These are phyloP conservation scores for Dicerorhinus sumatrensis DNA, from an alignment of 2,113 vertebrate genomes.

Conservation along the genomic window DNA sequence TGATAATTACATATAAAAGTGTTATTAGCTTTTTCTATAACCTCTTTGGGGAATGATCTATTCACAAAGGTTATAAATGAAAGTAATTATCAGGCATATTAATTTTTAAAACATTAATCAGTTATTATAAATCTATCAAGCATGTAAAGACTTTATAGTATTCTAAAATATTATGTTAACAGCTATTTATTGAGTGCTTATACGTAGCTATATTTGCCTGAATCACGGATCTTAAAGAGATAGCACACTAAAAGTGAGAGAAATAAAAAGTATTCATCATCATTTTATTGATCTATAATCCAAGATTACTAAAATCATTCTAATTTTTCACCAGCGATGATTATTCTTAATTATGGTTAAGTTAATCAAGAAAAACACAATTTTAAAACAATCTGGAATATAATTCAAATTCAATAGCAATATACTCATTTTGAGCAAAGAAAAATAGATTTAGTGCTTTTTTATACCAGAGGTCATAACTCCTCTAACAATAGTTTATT, in stretches of 20 bases:
- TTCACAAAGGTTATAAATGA: not conserved
- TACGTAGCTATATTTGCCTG: not conserved
- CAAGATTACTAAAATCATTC: not conserved
- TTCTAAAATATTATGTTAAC: constrained; percentile 17
- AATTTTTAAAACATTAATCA: constrained; percentile 11
- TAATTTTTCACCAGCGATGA: not conserved
- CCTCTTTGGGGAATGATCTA: not conserved
- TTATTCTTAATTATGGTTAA: not conserved
- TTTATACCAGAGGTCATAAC: not conserved
- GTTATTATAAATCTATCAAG: not conserved
- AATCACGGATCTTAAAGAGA: not conserved
- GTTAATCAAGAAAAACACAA: not conserved
- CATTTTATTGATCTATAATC: not conserved
- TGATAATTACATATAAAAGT: constrained; percentile 17
- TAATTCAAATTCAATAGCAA: constrained; percentile 34
- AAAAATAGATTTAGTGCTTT: not conserved
- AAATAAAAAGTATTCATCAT: not conserved
- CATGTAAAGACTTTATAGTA: not conserved
- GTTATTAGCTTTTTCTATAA: not conserved
- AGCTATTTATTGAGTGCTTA: not conserved
- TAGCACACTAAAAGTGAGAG: not conserved
- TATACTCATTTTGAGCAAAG: not conserved
- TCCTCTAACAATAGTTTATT: not conserved
- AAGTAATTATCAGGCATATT: not conserved
- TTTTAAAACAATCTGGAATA: not conserved